phyloP scores from a whole-genome alignment of 2,888 invertebrate genomes.

The Apantesis nais region DNA sequence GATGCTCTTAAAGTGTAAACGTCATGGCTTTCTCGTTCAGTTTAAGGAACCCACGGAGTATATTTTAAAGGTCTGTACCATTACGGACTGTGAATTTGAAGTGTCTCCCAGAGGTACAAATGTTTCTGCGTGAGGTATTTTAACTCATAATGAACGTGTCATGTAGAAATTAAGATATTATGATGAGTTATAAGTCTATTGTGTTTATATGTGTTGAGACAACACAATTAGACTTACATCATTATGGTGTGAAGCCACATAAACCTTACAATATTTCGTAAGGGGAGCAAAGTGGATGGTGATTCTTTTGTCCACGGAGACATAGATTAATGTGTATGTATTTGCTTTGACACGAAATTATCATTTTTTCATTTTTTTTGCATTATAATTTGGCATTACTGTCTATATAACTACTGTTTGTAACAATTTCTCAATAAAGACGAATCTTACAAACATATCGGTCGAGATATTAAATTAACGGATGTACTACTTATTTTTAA shows the following conservation, averaged over 20 bases:
- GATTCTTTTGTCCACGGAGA: constrained; percentile 65
- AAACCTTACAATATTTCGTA: constrained; percentile 56
- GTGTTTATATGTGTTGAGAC: constrained; percentile 43
- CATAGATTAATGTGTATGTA: constrained; percentile 67
- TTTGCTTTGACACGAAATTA: constrained; percentile 37
- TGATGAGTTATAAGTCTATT: constrained; percentile 24
- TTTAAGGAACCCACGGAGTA: constrained; percentile 10
- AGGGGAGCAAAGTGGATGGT: constrained; percentile 45
- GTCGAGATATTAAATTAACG: neutral
- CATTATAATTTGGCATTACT: neutral
- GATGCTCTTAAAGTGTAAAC: constrained; percentile 4
- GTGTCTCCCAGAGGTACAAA: neutral
- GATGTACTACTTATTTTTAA: neutral
- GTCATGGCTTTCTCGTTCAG: constrained; percentile 9
- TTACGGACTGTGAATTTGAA: neutral
- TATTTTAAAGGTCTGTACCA: constrained; percentile 13
- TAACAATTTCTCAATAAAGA: constrained; percentile 29
- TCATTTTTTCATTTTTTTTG: constrained; percentile 1
- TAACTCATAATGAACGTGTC: constrained; percentile 28
- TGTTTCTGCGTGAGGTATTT: constrained; percentile 18
- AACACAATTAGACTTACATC: constrained; percentile 52
- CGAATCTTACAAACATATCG: neutral
- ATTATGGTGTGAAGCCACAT: constrained; percentile 55
- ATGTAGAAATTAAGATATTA: constrained; percentile 36
- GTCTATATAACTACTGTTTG: neutral